Evolutionary conservation across 2,888 invertebrate species (phyloP), one percentile per base, ranked within the genome.

Genomic region (Cerceris ruficornis): DNA sequence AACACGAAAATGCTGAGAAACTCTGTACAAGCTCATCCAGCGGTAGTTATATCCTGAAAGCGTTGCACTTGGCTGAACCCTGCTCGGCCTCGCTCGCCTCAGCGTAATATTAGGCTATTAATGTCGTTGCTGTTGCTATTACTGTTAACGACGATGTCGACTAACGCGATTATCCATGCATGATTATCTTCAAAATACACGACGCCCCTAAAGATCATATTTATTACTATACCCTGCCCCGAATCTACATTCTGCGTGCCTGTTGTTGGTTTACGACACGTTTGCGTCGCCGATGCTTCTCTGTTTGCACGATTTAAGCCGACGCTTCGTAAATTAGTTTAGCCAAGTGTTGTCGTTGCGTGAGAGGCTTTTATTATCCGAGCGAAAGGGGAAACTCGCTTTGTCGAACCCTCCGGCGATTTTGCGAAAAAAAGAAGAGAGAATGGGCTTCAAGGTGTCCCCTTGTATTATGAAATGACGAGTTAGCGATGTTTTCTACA

Each of bases 81-180:
- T 28, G 28, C 28, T 41, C 9, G 59, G 39, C 68, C 17, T 43
- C 69, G 59, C 81, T 58, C 67, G 58, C 68, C 59, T 68, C 58
- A 54, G 28, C 72, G 67, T 75, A 73, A 77, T 82, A 80, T 75
- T 77, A 77, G 77, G 66, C 83, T 73, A 83, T 83, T 83, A 83
- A 80, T 77, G 75, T 71, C 79, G 78, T 79, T 75, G 68, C 77
- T 67, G 62, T 75, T 74, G 79, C 75, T 75, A 75, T 77, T 75
- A 73, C 69, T 70, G 64, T 50, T 75, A 77, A 80, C 82, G 72
- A 77, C 66, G 49, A 64, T 76, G 75, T 78, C 76, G 74, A 15
- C 69, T 73, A 82, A 79, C 66, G 14, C 69, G 68, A 80, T 83
- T 83, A 83, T 73, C 65, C 74, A 43, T 49, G 72, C 67, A 62